A percentile compares a stretch with the other conserved stretches of the same genome.
These are phyloP conservation scores for Uloborus diversus DNA, from an alignment of 1,140 invertebrate species.

Conservation along the genomic window DNA sequence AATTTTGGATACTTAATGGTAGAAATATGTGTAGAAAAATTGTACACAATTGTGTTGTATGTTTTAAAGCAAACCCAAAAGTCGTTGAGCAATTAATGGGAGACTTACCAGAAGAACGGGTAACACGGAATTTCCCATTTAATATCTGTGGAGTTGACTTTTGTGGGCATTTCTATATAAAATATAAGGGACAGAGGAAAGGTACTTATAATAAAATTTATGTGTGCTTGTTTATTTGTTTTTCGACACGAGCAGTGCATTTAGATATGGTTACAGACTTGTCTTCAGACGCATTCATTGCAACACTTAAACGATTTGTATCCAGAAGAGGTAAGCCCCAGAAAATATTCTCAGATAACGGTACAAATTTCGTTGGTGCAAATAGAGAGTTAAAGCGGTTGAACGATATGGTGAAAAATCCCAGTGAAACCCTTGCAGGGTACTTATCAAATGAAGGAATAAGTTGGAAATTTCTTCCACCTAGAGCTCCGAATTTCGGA, in stretches of 20 bases:
- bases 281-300: conserved; percentile 63
- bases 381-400: neutral
- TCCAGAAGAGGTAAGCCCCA: conserved; percentile 1
- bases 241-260: conserved; percentile 20
- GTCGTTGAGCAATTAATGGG: neutral
- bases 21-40: neutral
- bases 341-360: conserved; percentile 30
- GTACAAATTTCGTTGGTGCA: conserved; percentile 18
- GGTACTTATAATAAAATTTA: conserved; percentile 63
- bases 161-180: conserved; percentile 5
- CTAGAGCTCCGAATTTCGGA: conserved; percentile 60
- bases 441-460: conserved; percentile 4
- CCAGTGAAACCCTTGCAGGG: neutral
- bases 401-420: neutral
- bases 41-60: conserved; percentile 11
- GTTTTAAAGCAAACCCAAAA: conserved; percentile 5
- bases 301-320: conserved; percentile 23
- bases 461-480: conserved; percentile 24
- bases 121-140: neutral
- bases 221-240: conserved; percentile 16
- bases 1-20: conserved; percentile 18
- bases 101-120: neutral
- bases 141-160: conserved; percentile 5
- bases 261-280: conserved; percentile 61
- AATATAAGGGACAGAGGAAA: conserved; percentile 15